Conservation (phyloP, 2,113 vertebrate genomes). For the Platycercus adscitus region DNA sequence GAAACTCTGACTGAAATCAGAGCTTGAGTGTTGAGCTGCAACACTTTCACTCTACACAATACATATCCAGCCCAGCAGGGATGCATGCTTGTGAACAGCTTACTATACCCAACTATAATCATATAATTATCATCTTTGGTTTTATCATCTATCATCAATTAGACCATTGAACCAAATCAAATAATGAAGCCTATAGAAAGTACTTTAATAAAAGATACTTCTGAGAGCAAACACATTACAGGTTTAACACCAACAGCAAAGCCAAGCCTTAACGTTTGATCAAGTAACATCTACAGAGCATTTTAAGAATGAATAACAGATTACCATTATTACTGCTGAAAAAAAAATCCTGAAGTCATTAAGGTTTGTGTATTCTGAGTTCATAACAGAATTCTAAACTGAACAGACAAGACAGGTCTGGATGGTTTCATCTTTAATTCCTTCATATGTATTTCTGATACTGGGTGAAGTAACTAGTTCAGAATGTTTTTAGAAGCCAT, state of each 20-base stretch:
- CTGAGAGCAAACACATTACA: not conserved
- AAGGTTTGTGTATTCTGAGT: not conserved
- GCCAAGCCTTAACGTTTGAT: not conserved
- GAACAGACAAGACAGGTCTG: not conserved
- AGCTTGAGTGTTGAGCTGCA: not conserved
- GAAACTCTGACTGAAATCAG: not conserved
- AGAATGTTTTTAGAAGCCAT: not conserved
- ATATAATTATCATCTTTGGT: not conserved
- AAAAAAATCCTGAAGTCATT: not conserved
- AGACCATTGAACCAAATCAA: not conserved
- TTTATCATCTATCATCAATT: not conserved
- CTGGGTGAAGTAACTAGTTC: not conserved
- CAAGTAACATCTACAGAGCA: rapidly evolving
- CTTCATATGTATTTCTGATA: not conserved
- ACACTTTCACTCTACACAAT: not conserved
- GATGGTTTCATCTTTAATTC: not conserved
- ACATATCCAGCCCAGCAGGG: not conserved
- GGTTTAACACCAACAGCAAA: not conserved
- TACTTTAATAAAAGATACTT: not conserved
- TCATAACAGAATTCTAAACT: not conserved
- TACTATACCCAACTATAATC: not conserved
- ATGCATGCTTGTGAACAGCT: not conserved
- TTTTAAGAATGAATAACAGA: not conserved
- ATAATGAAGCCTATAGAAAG: not conserved
- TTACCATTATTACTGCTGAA: not conserved